Percentiles rank a stretch among this genome's conserved stretches.
phyloP scores from a whole-genome alignment of 2,888 invertebrate species.

The Lucinisca nassula region DNA sequence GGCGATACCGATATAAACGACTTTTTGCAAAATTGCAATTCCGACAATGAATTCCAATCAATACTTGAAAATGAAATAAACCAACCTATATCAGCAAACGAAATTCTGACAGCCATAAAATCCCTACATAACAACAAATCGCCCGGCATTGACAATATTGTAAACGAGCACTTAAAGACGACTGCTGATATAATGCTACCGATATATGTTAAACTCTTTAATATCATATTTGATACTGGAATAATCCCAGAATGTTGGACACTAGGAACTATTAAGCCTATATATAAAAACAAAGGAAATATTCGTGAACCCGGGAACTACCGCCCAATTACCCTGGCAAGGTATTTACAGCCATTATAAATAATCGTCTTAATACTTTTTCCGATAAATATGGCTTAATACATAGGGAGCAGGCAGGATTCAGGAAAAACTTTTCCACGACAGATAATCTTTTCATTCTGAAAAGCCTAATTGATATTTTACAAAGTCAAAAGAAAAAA shows the following conservation, averaged over 20 bases:
- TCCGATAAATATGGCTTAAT: neutral
- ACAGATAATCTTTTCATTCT: slow-evolving; percentile 12
- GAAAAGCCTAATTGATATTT: slow-evolving; percentile 11
- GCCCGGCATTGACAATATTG: neutral
- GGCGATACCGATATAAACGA: neutral
- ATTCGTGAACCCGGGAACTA: neutral
- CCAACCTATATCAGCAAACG: too few relatives aligned
- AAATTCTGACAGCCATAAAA: neutral
- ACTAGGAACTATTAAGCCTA: neutral
- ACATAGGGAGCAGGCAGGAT: neutral
- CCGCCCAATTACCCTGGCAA: neutral
- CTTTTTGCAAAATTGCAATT: neutral
- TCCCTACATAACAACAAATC: neutral
- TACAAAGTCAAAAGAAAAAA: slow-evolving; percentile 22
- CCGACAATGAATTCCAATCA: neutral
- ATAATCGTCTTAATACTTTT: neutral
- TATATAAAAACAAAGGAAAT: slow-evolving; percentile 7
- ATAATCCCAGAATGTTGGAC: neutral
- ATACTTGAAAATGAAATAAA: neutral
- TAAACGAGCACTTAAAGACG: neutral
- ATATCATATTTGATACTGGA: neutral
- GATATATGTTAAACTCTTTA: slow-evolving; percentile 8
- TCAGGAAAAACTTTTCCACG: neutral
- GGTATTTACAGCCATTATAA: slow-evolving; percentile 8
- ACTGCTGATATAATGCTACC: neutral